These are phyloP conservation scores for Thera obeliscata DNA, from an alignment of 2,888 invertebrate species.

Conservation along the genomic window DNA sequence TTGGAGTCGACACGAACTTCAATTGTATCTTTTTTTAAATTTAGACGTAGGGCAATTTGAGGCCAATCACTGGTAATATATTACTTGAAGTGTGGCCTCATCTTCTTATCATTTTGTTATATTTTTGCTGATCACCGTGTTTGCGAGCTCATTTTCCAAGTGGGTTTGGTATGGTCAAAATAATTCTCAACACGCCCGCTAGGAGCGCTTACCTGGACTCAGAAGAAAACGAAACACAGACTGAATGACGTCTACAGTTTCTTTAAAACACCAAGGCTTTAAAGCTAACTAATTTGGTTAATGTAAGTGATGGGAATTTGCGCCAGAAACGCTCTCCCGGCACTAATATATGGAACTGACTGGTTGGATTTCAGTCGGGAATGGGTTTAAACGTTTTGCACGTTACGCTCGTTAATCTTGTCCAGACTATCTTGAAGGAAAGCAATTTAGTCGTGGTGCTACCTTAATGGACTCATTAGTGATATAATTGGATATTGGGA, in stretches of 20 bases:
- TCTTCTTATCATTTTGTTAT: not conserved
- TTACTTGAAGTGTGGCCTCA: not conserved
- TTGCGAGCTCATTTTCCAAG: no score
- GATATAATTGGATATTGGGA: conserved; percentile 28
- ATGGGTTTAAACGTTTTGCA: conserved; percentile 84
- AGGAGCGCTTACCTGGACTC: no score
- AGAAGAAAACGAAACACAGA: no score
- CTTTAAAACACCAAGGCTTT: conserved; percentile 2
- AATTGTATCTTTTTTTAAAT: no score
- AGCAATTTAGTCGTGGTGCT: conserved; percentile 57
- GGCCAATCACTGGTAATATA: no score
- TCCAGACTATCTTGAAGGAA: conserved; percentile 76
- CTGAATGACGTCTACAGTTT: not conserved
- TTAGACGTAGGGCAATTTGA: no score
- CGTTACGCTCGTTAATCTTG: conserved; percentile 83
- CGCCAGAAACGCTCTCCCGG: conserved; percentile 76
- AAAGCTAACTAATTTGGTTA: conserved; percentile 82
- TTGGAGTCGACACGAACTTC: no score
- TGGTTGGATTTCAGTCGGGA: conserved; percentile 82
- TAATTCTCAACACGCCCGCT: no score
- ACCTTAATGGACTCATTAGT: conserved; percentile 49
- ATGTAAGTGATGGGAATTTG: conserved; percentile 82
- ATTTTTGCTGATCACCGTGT: no score
- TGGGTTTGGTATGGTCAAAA: no score
- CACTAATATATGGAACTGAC: conserved; percentile 84